Conservation (phyloP, 1,140 invertebrate genomes). For the Cydia pomonella region DNA sequence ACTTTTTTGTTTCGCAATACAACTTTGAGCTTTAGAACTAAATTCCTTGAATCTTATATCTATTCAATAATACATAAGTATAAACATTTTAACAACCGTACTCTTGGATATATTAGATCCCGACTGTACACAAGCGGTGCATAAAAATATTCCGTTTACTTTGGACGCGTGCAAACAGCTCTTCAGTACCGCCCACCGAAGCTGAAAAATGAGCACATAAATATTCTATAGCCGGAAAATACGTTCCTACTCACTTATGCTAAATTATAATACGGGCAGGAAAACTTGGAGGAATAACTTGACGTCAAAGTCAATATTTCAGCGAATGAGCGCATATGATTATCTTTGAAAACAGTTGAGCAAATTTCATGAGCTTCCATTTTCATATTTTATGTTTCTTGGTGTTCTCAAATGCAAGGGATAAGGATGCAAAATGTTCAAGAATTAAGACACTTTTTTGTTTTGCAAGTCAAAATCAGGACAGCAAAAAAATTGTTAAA, state of each 20-base stretch:
- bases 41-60: no score
- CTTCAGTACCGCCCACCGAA: slow-evolving; percentile 77
- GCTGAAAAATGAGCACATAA: slow-evolving; percentile 68
- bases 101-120: slow-evolving; percentile 3
- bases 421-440: neutral
- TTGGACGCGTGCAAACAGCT: slow-evolving; percentile 67
- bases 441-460: neutral
- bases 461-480: neutral
- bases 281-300: slow-evolving; percentile 13
- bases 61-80: neutral
- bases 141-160: slow-evolving; percentile 75
- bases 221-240: slow-evolving; percentile 35
- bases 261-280: slow-evolving; percentile 10
- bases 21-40: no score
- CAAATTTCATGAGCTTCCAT: no score
- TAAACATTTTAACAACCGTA: neutral
- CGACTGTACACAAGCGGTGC: slow-evolving; percentile 50
- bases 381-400: no score
- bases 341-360: neutral
- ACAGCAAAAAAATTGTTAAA: neutral
- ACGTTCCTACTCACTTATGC: slow-evolving; percentile 25
- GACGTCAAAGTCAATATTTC: slow-evolving; percentile 13
- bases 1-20: no score
- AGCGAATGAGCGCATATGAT: slow-evolving; percentile 11
- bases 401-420: neutral